Percentiles rank a stretch among this genome's conserved stretches.
These are phyloP conservation scores for Rhinella marina DNA, from an alignment of 2,797 vertebrate species.

Conservation along the genomic window DNA sequence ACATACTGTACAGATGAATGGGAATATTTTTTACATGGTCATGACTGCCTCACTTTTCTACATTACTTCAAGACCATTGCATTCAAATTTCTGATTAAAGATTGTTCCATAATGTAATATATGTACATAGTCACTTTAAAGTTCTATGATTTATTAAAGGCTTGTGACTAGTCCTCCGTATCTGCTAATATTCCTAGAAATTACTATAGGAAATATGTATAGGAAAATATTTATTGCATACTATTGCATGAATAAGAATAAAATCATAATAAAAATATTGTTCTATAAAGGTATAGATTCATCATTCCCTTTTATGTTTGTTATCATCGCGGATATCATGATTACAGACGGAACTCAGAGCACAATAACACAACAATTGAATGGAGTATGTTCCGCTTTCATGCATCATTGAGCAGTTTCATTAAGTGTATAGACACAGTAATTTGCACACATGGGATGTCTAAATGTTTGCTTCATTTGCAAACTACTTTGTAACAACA, in stretches of 20 bases:
- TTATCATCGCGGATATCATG: background rate
- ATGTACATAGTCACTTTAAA: background rate
- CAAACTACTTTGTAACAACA: background rate
- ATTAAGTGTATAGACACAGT: constrained; percentile 14
- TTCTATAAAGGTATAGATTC: no score
- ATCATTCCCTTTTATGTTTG: background rate
- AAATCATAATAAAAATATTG: background rate
- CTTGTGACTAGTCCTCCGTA: background rate
- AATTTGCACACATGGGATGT: constrained; percentile 27
- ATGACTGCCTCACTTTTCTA: no score
- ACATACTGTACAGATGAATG: no score
- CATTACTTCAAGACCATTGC: no score
- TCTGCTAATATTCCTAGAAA: background rate
- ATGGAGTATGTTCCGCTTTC: background rate
- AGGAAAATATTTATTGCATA: background rate
- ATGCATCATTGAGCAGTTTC: constrained; percentile 17
- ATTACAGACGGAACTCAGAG: background rate
- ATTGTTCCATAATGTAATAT: no score
- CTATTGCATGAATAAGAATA: background rate
- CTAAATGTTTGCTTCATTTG: constrained; percentile 12
- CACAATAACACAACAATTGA: background rate
- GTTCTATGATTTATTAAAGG: background rate
- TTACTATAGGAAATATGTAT: background rate
- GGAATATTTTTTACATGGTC: no score
- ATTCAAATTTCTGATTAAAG: no score